phyloP scores from a whole-genome alignment of 1,140 invertebrate species.

The Dinoponera quadriceps region DNA sequence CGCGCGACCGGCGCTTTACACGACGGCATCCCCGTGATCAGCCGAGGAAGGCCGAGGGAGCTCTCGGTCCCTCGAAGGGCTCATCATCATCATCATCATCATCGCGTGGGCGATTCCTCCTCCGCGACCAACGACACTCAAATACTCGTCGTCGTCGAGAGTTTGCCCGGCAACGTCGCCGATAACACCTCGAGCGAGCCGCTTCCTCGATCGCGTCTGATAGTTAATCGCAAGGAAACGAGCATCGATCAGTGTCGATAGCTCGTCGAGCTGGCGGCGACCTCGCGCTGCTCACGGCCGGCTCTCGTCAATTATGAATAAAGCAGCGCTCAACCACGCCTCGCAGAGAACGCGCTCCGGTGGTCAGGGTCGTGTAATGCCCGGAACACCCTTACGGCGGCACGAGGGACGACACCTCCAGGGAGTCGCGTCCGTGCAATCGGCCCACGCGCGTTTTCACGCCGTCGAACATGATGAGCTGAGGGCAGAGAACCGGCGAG shows the following conservation, averaged over 20 bases:
- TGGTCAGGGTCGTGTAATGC: slow-evolving; percentile 4
- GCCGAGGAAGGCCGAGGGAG: not conserved
- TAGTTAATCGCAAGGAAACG: slow-evolving; percentile 62
- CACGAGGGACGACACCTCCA: slow-evolving; percentile 30
- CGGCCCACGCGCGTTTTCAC: not conserved
- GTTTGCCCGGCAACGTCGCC: too few species aligned
- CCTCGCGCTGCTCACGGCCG: slow-evolving; percentile 61
- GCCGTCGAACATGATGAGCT: not conserved
- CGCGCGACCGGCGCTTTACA: too few species aligned
- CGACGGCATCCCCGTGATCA: not conserved
- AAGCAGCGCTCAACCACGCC: slow-evolving; percentile 18
- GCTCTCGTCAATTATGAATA: slow-evolving; percentile 75
- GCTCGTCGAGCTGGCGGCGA: slow-evolving; percentile 31
- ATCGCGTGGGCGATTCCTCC: too few species aligned
- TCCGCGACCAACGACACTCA: too few species aligned
- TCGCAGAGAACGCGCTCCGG: slow-evolving; percentile 4
- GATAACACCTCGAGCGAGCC: not conserved
- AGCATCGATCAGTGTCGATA: slow-evolving; percentile 71
- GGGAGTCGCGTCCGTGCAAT: slow-evolving; percentile 1
- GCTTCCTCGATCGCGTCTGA: slow-evolving; percentile 29
- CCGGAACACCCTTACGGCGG: not conserved
- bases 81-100: too few species aligned
- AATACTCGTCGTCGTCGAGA: too few species aligned
- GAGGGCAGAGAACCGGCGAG: too few species aligned
- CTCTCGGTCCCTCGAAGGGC: too few species aligned